Percentiles rank a stretch among this genome's conserved stretches.
Evolutionary conservation across 2,888 invertebrate species (phyloP).

Genomic region (Cremastobaeus sp.): DNA sequence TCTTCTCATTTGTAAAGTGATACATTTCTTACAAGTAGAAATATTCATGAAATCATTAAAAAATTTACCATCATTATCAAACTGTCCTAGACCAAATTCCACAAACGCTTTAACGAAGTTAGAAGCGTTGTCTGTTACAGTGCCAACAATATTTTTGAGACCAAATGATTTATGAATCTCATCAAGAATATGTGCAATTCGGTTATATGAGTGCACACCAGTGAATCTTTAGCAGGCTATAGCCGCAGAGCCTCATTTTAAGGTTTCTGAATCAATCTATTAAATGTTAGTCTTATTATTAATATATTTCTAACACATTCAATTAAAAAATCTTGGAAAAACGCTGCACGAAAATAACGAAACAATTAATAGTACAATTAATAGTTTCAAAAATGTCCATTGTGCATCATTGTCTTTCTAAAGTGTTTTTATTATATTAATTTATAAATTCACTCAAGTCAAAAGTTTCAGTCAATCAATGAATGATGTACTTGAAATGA

Average conservation of each 20-base stretch:
- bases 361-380: too few species aligned
- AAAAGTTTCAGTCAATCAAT: too few species aligned
- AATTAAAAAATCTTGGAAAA: neutral
- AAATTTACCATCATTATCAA: neutral
- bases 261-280: constrained; percentile 1
- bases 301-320: neutral
- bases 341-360: too few species aligned
- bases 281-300: too few species aligned
- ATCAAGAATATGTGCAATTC: neutral
- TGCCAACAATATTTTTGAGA: constrained; percentile 1
- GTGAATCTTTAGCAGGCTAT: constrained; percentile 4
- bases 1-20: too few species aligned
- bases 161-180: neutral
- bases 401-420: too few species aligned
- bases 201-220: neutral
- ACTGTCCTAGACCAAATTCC: neutral
- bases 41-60: too few species aligned
- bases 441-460: too few species aligned
- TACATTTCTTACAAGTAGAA: neutral
- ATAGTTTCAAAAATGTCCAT: too few species aligned
- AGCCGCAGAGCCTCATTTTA: constrained; percentile 9
- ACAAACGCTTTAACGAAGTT: constrained; percentile 16
- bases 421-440: too few species aligned
- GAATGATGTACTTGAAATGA: too few species aligned
- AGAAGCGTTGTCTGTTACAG: constrained; percentile 14